Base-by-base conservation (phyloP, 2,888 invertebrate species). In the Didymodactylos carnosus region DNA sequence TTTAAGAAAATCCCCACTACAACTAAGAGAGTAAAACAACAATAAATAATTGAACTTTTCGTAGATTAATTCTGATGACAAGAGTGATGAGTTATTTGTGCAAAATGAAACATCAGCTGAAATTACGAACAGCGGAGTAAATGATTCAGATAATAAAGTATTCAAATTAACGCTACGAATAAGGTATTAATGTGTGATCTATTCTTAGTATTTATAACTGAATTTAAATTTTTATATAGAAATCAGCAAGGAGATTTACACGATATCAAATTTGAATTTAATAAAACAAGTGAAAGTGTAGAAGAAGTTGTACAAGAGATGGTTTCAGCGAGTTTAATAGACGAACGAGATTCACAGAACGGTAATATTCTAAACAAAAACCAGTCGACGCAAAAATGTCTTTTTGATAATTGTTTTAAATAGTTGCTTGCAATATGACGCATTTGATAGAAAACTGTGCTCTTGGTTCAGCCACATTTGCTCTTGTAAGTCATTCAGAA, bases 241-340 rank as follows among this genome's bases (percentile, higher is more conserved):
- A 97, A 97, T 85, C 87, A 89, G 62, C 89, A 89, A 77, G 87
- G 90, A 74, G 95, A 97, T 84, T 84, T 98, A 77, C 95, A 97
- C 83, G 97, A 98, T 83, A 98, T 98, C 79, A 88, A 94, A 78
- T 98, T 98, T 84, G 95, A 98, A 84, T 98, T 91, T 83, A 90
- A 91, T 25, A 88, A 89, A 39, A 92, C 92, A 27, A 90, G 91
- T 83, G 86, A 86, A 78, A 85, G 84, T 71, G 79, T 94, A 0
- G 93, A 94, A 83, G 94, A 94, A 43, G 94, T 97, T 74, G 92
- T 95, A 3, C 86, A 89, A 13, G 95, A 97, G 84, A 85, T 97
- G 78, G 94, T 97, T 11, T 91, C 92, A 72, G 95, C 97, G 10
- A 94, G 94, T 3, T 86, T 97, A 16, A 93, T 97, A 25, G 92